These are phyloP conservation scores for Ceyx melanurus DNA, from an alignment of 2,113 vertebrate genomes.

Conservation along the genomic window DNA sequence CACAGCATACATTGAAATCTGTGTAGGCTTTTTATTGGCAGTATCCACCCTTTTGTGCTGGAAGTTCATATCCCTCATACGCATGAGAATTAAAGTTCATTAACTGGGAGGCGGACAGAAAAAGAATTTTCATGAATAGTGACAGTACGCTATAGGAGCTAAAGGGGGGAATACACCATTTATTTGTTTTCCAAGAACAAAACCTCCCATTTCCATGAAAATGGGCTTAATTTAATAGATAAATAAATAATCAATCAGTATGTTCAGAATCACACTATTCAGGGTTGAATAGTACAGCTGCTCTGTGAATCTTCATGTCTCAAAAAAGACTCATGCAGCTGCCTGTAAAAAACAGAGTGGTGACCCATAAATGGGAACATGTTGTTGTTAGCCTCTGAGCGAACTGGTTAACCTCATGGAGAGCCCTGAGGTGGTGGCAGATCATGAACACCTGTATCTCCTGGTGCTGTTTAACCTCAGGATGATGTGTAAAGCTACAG, in stretches of 20 bases:
- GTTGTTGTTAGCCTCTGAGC: not conserved
- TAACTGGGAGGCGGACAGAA: conserved; percentile 5
- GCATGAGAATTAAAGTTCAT: conserved; percentile 35
- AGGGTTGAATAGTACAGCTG: not conserved
- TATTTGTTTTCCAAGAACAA: not conserved
- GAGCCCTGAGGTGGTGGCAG: not conserved
- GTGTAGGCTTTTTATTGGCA: not conserved
- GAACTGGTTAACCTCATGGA: not conserved
- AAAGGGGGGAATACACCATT: not conserved
- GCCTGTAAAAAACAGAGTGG: not conserved
- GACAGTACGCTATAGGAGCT: not conserved
- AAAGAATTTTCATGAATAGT: not conserved
- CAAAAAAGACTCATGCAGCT: conserved; percentile 10
- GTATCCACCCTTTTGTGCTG: not conserved
- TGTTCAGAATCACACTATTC: not conserved
- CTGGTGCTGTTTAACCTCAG: not conserved
- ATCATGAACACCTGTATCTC: not conserved
- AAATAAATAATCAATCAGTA: not conserved
- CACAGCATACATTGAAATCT: not conserved
- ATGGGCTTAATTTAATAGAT: not conserved
- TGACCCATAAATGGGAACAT: not conserved
- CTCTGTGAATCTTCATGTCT: not conserved
- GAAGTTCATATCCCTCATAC: not conserved
- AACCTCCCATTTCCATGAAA: conserved; percentile 16
- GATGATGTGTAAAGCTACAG: not conserved